Percentiles rank a stretch among this genome's conserved stretches.
Conservation (phyloP, 1,140 invertebrate genomes). For the Neodiprion virginianus region DNA sequence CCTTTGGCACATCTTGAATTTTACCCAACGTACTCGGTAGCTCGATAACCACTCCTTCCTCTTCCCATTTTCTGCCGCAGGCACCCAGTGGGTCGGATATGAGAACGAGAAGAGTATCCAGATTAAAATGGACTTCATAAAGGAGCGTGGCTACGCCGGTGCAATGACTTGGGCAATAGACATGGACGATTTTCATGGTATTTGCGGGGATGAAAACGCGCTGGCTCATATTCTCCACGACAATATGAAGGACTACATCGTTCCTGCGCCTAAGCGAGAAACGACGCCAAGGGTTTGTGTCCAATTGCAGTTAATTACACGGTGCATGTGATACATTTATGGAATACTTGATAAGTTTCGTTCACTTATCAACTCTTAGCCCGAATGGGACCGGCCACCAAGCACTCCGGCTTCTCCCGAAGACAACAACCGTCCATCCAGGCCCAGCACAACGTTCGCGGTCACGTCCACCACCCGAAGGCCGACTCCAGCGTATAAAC, state of each 20-base stretch:
- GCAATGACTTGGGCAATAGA: slow-evolving; percentile 91
- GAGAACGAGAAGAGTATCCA: slow-evolving; percentile 81
- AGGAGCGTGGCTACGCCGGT: slow-evolving; percentile 80
- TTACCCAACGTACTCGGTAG: too few relatives aligned
- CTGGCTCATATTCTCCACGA: slow-evolving; percentile 75
- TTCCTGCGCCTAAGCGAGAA: slow-evolving; percentile 71
- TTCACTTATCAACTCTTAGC: slow-evolving; percentile 54
- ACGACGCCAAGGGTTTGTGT: slow-evolving; percentile 73
- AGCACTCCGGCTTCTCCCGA: slow-evolving; percentile 64
- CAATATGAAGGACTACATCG: slow-evolving; percentile 76
- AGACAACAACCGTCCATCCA: slow-evolving; percentile 39
- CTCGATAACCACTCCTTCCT: too few relatives aligned
- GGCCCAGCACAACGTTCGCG: slow-evolving; percentile 38
- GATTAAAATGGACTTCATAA: slow-evolving; percentile 89
- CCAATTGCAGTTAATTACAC: background rate
- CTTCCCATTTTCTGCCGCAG: slow-evolving; percentile 40
- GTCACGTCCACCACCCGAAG: slow-evolving; percentile 34
- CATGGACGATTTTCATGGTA: slow-evolving; percentile 83
- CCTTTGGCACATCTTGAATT: too few relatives aligned
- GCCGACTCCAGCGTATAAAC: slow-evolving; percentile 40
- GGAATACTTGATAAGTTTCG: background rate
- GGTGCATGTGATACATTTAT: too few relatives aligned
- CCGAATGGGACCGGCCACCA: slow-evolving; percentile 74
- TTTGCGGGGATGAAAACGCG: slow-evolving; percentile 77
- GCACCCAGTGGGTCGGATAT: slow-evolving; percentile 91